phyloP scores from a whole-genome alignment of 1,140 invertebrate species.

The Oreohelix idahoensis region DNA sequence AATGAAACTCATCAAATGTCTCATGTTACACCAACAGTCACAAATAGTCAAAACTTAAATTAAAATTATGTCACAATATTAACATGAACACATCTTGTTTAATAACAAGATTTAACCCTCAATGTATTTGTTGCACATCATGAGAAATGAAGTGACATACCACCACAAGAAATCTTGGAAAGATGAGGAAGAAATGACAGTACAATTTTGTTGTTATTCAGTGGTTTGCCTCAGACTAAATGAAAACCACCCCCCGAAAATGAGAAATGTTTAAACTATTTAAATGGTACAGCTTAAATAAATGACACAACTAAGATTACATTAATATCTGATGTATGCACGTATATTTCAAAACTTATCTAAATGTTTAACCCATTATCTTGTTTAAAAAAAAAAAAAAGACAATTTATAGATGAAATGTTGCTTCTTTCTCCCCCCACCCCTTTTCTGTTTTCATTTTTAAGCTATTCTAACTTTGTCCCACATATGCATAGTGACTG shows the following conservation, averaged over 20 bases:
- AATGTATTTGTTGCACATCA: neutral
- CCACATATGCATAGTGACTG: too few relatives aligned
- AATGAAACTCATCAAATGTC: constrained; percentile 9
- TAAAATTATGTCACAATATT: constrained; percentile 29
- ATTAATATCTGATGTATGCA: too few relatives aligned
- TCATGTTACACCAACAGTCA: constrained; percentile 25
- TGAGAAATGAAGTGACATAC: constrained; percentile 17
- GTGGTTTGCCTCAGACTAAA: neutral
- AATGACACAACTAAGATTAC: too few relatives aligned
- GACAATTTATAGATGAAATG: too few relatives aligned
- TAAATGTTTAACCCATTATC: too few relatives aligned
- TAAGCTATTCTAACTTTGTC: too few relatives aligned
- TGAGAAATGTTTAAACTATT: too few relatives aligned
- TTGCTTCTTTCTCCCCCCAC: too few relatives aligned
- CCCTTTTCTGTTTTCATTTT: too few relatives aligned
- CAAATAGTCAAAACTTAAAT: neutral
- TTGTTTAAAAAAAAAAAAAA: too few relatives aligned
- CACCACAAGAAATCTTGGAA: constrained; percentile 15
- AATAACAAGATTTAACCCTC: constrained; percentile 16
- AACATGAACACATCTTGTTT: constrained; percentile 21
- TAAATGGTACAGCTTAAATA: too few relatives aligned
- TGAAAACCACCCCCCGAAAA: neutral
- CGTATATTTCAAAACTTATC: too few relatives aligned
- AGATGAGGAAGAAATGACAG: neutral
- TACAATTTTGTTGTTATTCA: neutral